Evolutionary conservation across 2,888 invertebrate genomes (phyloP).

Genomic region (Alsophila aescularia): DNA sequence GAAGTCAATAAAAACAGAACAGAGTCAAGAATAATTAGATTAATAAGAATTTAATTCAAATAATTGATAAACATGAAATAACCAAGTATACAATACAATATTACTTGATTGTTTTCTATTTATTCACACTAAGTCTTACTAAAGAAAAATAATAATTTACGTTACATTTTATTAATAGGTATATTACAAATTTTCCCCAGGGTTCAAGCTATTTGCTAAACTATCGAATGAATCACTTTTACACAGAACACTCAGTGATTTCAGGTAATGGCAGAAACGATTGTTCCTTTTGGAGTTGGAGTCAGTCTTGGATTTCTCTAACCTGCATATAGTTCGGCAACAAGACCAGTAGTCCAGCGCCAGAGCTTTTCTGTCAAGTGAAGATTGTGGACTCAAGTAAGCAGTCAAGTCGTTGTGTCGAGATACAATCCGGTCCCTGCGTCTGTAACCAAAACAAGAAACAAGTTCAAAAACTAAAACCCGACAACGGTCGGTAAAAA

Average conservation of each 20-base stretch:
- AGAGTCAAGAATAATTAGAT: conserved; percentile 1
- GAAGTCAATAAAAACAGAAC: background rate
- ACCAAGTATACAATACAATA: conserved; percentile 15
- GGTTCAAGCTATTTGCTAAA: conserved; percentile 69
- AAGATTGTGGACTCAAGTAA: conserved; percentile 73
- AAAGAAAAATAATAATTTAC: conserved; percentile 10
- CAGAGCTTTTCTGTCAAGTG: conserved; percentile 82
- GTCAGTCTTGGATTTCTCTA: conserved; percentile 86
- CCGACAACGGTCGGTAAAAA: too few relatives aligned
- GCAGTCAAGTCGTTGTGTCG: conserved; percentile 72
- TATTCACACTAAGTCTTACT: conserved; percentile 26
- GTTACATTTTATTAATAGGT: conserved; percentile 24
- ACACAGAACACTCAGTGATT: conserved; percentile 80
- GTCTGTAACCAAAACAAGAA: conserved; percentile 72
- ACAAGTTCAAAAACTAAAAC: conserved; percentile 20
- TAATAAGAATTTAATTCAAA: conserved; percentile 30
- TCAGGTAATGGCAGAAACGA: conserved; percentile 92
- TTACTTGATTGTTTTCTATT: conserved; percentile 8
- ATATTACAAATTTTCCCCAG: conserved; percentile 34
- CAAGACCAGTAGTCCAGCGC: conserved; percentile 88
- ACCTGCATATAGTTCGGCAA: conserved; percentile 88
- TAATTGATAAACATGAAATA: conserved; percentile 23
- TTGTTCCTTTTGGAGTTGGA: conserved; percentile 87
- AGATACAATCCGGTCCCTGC: conserved; percentile 65
- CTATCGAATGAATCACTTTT: conserved; percentile 78